These are phyloP conservation scores for Limnephilus auricula DNA, from an alignment of 2,888 invertebrate genomes.

Conservation along the genomic window DNA sequence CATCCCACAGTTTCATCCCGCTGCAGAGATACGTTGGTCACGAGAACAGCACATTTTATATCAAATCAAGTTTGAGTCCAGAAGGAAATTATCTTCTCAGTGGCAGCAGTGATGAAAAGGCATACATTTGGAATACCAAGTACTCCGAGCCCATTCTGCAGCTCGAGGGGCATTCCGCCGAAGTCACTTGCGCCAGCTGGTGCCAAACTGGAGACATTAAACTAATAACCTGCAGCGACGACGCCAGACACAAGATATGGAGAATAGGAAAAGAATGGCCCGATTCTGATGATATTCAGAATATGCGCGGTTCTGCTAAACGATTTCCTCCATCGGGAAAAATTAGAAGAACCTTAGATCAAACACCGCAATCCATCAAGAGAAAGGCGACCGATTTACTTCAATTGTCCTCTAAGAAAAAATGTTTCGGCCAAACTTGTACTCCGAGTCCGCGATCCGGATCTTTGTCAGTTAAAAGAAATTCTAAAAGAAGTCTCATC, in stretches of 20 bases:
- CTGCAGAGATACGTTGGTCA: slow-evolving; percentile 84
- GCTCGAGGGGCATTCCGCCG: slow-evolving; percentile 87
- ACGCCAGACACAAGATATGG: slow-evolving; percentile 88
- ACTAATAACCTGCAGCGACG: slow-evolving; percentile 90
- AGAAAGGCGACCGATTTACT: slow-evolving; percentile 67
- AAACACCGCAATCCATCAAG: slow-evolving; percentile 76
- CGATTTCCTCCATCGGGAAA: slow-evolving; percentile 68
- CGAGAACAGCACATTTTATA: slow-evolving; percentile 89
- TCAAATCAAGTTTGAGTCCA: slow-evolving; percentile 88
- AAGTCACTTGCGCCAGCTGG: slow-evolving; percentile 94
- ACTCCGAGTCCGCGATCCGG: slow-evolving; percentile 45
- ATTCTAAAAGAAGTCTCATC: slow-evolving; percentile 73
- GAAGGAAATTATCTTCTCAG: slow-evolving; percentile 90
- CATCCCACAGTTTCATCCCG: slow-evolving; percentile 82
- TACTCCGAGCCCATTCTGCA: slow-evolving; percentile 82
- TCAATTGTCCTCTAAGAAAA: slow-evolving; percentile 56
- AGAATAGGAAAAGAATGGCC: slow-evolving; percentile 78
- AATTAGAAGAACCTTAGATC: slow-evolving; percentile 69
- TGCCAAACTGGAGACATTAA: slow-evolving; percentile 78
- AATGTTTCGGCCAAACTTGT: background rate
- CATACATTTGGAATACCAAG: slow-evolving; percentile 90
- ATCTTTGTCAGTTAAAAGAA: slow-evolving; percentile 66
- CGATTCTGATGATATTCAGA: slow-evolving; percentile 70
- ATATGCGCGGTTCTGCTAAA: slow-evolving; percentile 75
- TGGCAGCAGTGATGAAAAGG: slow-evolving; percentile 92